Conservation (phyloP, 2,797 vertebrate genomes). For the Acrossocheilus fasciatus region DNA sequence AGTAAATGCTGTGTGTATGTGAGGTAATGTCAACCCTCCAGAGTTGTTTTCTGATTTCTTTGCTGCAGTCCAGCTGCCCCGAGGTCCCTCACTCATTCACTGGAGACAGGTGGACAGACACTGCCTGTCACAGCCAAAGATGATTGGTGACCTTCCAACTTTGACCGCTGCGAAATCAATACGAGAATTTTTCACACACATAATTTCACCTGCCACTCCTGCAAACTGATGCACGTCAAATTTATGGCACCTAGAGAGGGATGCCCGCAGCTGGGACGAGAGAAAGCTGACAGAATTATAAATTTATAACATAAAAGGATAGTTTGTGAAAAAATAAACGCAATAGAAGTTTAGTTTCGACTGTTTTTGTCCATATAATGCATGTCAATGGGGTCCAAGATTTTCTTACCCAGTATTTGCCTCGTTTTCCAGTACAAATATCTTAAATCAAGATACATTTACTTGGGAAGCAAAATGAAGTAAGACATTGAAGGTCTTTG, state of each 20-base stretch:
- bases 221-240: constrained; percentile 12
- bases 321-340: not conserved
- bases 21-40: constrained; percentile 16
- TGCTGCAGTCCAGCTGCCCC: not conserved
- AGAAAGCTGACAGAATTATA: not conserved
- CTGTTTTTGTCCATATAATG: not conserved
- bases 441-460: no score
- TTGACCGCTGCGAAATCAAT: constrained; percentile 48
- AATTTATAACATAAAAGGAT: not conserved
- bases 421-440: not conserved
- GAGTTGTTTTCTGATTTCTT: constrained; percentile 22
- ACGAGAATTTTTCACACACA: constrained; percentile 26
- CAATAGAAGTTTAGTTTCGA: not conserved
- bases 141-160: constrained; percentile 43
- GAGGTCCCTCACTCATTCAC: constrained; percentile 19
- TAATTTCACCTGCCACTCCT: constrained; percentile 42
- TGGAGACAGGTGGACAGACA: constrained; percentile 48
- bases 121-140: constrained; percentile 39
- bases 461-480: no score
- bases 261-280: not conserved
- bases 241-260: not conserved
- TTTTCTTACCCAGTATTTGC: not conserved
- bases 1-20: constrained; percentile 7
- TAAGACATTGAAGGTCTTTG: no score
- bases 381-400: not conserved